Evolutionary conservation across 2,888 invertebrate species (phyloP), one percentile per base, ranked within the genome.

Genomic region (Petrolisthes cinctipes): DNA sequence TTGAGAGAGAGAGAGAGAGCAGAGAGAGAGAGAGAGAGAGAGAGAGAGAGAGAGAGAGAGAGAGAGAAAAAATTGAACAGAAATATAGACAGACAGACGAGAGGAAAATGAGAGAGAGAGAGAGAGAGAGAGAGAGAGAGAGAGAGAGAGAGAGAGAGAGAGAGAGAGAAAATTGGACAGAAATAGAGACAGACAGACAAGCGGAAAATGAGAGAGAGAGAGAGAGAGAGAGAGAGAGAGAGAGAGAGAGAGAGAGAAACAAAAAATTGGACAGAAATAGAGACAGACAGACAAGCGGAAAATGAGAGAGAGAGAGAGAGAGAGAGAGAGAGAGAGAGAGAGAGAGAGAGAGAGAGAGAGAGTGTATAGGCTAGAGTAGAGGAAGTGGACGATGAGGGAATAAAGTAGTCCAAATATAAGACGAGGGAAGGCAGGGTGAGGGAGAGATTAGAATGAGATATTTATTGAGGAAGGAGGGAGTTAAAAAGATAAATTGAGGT

Each of bases 221-320:
- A 61, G 61, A 61, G 61, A 61, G 61, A 61, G 61, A 61, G 61
- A 61, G 61, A 61, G 17, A 61, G 9, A 61, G 17, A 61, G 17
- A 14, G 61, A 61, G 76, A 78, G 78, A 78, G 78, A 78, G 78
- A 78, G 78, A 78, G 54, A 78, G 5, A 78, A 54, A 79, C 20
- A 79, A 54, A 54, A 54, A 54, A 54, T 54, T 17, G 6, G 54
- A 54, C 54, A n/a, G 54, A 11, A 54, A 54, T 5, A n/a, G 71
- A 71, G 3, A 71, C 20, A 17, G 6, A 5, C 6, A 23, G 11
- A 14, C 11, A 14, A 14, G 11, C 17, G 11, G 20, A n/a, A 37
- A 61, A 61, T 61, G 61, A 61, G 76, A 78, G 78, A 78, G 78
- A 78, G 78, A 78, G 78, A 78, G 78, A 78, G 54, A 78, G 78